A percentile compares a stretch with the other conserved stretches of the same genome.
Evolutionary conservation across 2,797 vertebrate genomes (phyloP).

Genomic region (Periophthalmus magnuspinnatus): DNA sequence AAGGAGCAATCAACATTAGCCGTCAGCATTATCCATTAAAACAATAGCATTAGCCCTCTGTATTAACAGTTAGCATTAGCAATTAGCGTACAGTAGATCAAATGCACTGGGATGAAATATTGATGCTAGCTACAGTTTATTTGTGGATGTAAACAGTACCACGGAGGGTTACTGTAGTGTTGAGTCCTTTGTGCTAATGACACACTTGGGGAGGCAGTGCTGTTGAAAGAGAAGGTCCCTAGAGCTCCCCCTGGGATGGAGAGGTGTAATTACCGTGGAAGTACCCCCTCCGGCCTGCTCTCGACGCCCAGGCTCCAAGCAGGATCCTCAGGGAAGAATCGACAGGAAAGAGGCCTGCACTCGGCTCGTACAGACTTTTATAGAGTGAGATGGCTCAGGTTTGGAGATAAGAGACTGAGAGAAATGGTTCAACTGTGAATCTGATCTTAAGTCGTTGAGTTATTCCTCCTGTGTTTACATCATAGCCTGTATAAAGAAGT

Average conservation of each 20-base stretch:
- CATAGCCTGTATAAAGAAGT: no score
- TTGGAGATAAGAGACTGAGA: neutral
- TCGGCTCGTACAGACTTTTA: slow-evolving; percentile 10
- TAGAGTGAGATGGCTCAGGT: slow-evolving; percentile 12
- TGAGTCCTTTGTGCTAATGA: slow-evolving; percentile 62
- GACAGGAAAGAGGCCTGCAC: slow-evolving; percentile 9
- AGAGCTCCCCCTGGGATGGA: slow-evolving; percentile 62
- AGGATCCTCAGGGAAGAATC: slow-evolving; percentile 18
- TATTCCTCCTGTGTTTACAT: no score
- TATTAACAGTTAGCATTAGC: slow-evolving; percentile 10
- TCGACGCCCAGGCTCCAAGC: slow-evolving; percentile 31
- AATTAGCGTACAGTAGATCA: slow-evolving; percentile 3
- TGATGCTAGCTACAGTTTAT: neutral
- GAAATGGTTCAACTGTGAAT: neutral
- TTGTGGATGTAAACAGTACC: slow-evolving; percentile 23
- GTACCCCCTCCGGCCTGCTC: slow-evolving; percentile 27
- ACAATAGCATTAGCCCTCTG: neutral
- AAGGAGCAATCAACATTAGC: neutral
- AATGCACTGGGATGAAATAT: slow-evolving; percentile 14
- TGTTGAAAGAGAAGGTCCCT: slow-evolving; percentile 49
- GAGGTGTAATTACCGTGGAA: slow-evolving; percentile 70
- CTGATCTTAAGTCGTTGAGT: neutral
- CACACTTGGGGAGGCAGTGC: slow-evolving; percentile 63
- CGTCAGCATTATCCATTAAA: neutral
- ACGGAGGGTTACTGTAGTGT: slow-evolving; percentile 33